Percentiles rank a stretch among this genome's conserved stretches.
phyloP scores from a whole-genome alignment of 2,113 vertebrate genomes.

The Phainopepla nitens region DNA sequence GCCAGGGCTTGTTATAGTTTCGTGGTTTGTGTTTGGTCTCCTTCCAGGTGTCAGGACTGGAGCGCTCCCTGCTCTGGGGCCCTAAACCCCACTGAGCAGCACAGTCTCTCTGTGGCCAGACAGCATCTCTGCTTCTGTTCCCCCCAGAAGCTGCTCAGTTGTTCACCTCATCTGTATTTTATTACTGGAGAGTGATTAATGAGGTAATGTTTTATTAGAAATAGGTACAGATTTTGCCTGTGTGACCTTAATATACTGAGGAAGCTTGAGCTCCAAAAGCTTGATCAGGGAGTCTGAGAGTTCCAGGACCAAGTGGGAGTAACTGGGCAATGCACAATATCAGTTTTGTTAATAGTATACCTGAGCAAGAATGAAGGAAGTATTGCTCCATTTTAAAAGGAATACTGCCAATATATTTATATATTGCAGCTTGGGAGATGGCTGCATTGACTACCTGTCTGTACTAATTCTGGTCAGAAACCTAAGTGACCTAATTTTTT shows the following conservation, averaged over 20 bases:
- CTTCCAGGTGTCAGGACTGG: background rate
- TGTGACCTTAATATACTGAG: background rate
- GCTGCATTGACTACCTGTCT: background rate
- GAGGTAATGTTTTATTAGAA: background rate
- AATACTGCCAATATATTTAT: background rate
- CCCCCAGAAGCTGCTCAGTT: background rate
- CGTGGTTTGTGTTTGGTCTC: background rate
- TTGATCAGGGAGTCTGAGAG: background rate
- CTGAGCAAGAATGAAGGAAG: background rate
- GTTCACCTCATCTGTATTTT: background rate
- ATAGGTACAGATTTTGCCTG: background rate
- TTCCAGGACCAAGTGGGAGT: background rate
- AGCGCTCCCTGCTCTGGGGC: background rate
- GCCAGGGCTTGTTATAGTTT: background rate
- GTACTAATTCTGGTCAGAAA: fast-evolving
- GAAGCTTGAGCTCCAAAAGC: background rate
- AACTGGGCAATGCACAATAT: background rate
- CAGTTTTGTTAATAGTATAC: background rate
- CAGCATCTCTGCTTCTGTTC: background rate
- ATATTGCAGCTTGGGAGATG: background rate
- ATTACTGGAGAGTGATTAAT: background rate
- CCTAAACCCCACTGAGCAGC: background rate
- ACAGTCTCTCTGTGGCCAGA: fast-evolving
- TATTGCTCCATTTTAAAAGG: background rate
- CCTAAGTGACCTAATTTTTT: background rate